Percentiles rank a stretch among this genome's conserved stretches.
Conservation (phyloP, 2,113 vertebrate species). For the Heptranchias perlo region DNA sequence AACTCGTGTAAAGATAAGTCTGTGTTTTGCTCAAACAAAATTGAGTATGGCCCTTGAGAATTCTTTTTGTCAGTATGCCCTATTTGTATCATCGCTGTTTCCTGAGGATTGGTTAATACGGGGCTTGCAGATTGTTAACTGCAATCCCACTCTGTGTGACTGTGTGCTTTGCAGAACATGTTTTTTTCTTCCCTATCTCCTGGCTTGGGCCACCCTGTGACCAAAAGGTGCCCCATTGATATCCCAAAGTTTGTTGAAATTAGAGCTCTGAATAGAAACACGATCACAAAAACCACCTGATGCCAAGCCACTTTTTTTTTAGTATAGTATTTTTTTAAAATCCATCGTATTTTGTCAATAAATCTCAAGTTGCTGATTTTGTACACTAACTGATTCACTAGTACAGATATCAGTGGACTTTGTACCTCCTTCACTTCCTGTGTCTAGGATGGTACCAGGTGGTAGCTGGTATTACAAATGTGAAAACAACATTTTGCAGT, state of each 20-base stretch:
- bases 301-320: background rate
- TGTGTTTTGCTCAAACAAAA: too few relatives aligned
- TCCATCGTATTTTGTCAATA: background rate
- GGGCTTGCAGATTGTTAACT: background rate
- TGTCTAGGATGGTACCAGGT: background rate
- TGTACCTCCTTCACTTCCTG: background rate
- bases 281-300: background rate
- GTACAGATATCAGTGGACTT: background rate
- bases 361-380: background rate
- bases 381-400: background rate
- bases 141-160: background rate
- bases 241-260: background rate
- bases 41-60: too few relatives aligned
- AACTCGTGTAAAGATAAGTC: too few relatives aligned
- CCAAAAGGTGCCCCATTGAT: background rate
- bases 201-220: background rate
- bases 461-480: background rate
- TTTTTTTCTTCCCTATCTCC: background rate
- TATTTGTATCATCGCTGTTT: background rate
- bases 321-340: background rate
- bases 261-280: background rate
- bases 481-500: background rate
- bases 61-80: too few relatives aligned
- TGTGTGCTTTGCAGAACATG: background rate
- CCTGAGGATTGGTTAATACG: background rate